Conservation (phyloP, 2,113 vertebrate species). For the Periophthalmodon schlosseri region DNA sequence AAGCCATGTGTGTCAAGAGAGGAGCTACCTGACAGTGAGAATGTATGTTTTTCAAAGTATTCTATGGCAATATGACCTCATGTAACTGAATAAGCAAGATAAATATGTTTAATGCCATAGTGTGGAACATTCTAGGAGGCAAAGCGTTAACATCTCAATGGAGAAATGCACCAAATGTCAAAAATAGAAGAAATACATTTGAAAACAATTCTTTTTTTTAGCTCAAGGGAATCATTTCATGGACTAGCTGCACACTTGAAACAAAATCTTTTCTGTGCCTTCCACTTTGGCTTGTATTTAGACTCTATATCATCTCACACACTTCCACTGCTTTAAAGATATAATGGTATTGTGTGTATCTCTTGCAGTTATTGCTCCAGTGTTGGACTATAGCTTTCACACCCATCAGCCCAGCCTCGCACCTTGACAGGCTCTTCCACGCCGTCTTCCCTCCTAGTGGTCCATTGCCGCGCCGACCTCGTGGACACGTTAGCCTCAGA, state of each 20-base stretch:
- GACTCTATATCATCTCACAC: conserved; percentile 1
- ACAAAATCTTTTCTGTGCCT: conserved; percentile 8
- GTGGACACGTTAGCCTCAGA: neutral
- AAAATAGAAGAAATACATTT: conserved; percentile 4
- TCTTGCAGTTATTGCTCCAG: conserved; percentile 1
- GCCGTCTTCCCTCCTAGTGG: conserved; percentile 3
- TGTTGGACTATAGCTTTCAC: conserved; percentile 44
- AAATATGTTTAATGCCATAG: too few relatives aligned
- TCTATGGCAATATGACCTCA: too few relatives aligned
- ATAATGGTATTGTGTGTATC: neutral
- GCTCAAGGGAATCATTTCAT: conserved; percentile 26
- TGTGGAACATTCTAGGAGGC: too few relatives aligned
- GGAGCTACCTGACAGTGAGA: too few relatives aligned
- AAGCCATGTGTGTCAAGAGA: too few relatives aligned
- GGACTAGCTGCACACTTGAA: conserved; percentile 26
- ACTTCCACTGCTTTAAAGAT: neutral
- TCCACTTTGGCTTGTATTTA: conserved; percentile 15
- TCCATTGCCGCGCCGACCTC: neutral
- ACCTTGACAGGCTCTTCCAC: conserved; percentile 50
- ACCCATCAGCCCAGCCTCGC: conserved; percentile 53
- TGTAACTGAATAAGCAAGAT: too few relatives aligned
- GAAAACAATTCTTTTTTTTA: conserved; percentile 6
- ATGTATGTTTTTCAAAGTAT: too few relatives aligned
- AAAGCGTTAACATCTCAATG: too few relatives aligned
- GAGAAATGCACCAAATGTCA: neutral